Conservation (phyloP, 2,113 vertebrate genomes). For the Cephalopterus ornatus region DNA sequence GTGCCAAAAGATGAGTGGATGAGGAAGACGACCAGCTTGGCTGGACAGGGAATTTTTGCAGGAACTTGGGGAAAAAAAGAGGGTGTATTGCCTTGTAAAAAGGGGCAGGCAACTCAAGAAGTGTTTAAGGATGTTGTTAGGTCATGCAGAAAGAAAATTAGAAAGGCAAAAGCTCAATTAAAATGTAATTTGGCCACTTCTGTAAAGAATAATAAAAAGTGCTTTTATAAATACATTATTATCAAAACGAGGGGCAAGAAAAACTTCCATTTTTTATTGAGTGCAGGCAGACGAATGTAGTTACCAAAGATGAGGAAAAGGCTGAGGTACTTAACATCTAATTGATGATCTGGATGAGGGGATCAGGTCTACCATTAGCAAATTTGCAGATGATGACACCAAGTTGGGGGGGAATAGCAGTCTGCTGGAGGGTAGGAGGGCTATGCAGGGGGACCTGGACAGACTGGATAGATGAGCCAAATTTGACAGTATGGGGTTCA, state of each 20-base stretch:
- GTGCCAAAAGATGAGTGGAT: neutral
- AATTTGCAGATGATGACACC: neutral
- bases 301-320: neutral
- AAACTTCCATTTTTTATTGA: neutral
- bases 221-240: neutral
- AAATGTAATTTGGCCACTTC: no score
- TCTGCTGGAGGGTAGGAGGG: no score
- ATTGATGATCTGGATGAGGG: neutral
- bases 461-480: neutral
- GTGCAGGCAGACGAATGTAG: neutral
- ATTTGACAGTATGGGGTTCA: neutral
- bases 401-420: neutral
- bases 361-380: neutral
- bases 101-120: neutral
- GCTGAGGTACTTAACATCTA: neutral
- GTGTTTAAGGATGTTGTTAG: no score
- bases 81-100: neutral
- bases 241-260: neutral
- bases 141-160: no score
- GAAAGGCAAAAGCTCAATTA: no score
- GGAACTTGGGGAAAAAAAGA: neutral
- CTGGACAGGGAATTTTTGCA: neutral
- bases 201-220: no score
- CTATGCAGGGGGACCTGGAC: neutral
- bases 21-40: neutral